Conservation (phyloP, 2,888 invertebrate genomes). For the Ceratothoa steindachneri region DNA sequence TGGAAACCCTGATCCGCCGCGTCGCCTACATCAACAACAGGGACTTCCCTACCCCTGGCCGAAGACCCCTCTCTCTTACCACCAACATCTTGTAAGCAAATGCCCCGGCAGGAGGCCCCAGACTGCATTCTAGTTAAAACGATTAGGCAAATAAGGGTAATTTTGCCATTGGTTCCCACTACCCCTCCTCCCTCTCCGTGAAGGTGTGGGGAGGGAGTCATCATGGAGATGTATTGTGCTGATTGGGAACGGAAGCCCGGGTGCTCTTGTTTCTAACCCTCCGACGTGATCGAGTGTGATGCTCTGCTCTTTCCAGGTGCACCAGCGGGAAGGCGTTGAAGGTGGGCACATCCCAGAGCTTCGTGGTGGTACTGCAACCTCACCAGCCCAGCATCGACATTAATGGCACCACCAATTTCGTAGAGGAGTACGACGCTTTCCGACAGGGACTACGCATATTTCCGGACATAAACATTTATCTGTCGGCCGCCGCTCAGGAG, state of each 20-base stretch:
- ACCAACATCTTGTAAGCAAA: conserved; percentile 76
- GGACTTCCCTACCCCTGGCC: conserved; percentile 89
- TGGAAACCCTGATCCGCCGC: conserved; percentile 77
- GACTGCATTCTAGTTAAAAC: too few species aligned
- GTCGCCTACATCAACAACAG: conserved; percentile 89
- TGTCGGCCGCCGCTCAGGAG: conserved; percentile 35
- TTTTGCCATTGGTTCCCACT: not conserved
- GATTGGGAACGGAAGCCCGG: too few species aligned
- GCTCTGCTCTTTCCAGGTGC: conserved; percentile 64
- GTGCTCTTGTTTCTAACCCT: too few species aligned
- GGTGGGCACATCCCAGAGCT: conserved; percentile 73
- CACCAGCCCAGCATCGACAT: conserved; percentile 78
- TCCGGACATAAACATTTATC: conserved; percentile 70
- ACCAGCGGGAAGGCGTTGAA: conserved; percentile 69
- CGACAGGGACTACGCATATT: conserved; percentile 81
- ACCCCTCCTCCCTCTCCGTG: too few species aligned
- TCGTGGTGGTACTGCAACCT: conserved; percentile 80
- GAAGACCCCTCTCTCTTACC: conserved; percentile 76
- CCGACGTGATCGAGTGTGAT: too few species aligned
- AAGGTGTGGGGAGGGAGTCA: too few species aligned
- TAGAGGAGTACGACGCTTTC: conserved; percentile 80
- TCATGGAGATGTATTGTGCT: too few species aligned
- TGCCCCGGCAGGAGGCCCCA: too few species aligned
- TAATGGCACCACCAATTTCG: conserved; percentile 73
- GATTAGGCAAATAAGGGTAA: too few species aligned